phyloP scores from a whole-genome alignment of 1,140 invertebrate genomes.

The Cepaea nemoralis region DNA sequence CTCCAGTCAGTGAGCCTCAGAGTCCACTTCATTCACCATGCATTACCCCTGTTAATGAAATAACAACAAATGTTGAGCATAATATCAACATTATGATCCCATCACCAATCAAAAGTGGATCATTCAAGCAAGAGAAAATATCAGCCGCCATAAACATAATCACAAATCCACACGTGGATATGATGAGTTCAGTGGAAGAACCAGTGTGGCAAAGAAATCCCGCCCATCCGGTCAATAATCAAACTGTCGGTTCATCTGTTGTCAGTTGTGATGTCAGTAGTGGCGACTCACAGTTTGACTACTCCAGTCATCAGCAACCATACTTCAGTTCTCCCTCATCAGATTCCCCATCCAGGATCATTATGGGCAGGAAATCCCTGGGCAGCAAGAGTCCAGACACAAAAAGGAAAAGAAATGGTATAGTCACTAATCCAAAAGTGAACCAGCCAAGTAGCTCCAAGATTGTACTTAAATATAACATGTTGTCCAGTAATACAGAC shows the following conservation, averaged over 20 bases:
- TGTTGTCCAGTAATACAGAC: slow-evolving; percentile 37
- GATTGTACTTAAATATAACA: slow-evolving; percentile 74
- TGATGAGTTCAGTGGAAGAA: slow-evolving; percentile 60
- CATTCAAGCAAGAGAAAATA: slow-evolving; percentile 59
- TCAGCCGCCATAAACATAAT: slow-evolving; percentile 67
- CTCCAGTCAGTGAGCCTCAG: slow-evolving; percentile 82
- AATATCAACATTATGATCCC: slow-evolving; percentile 51
- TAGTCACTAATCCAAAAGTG: slow-evolving; percentile 91
- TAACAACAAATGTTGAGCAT: neutral
- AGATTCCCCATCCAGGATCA: slow-evolving; percentile 56
- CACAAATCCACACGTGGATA: slow-evolving; percentile 67
- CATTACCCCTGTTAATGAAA: slow-evolving; percentile 38
- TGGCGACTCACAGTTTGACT: neutral
- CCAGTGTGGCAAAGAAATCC: slow-evolving; percentile 65
- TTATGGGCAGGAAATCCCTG: slow-evolving; percentile 62
- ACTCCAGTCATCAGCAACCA: slow-evolving; percentile 44
- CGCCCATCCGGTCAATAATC: slow-evolving; percentile 45
- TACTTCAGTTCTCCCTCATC: slow-evolving; percentile 51
- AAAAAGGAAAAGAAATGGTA: slow-evolving; percentile 81
- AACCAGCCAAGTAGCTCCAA: slow-evolving; percentile 52
- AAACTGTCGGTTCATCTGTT: slow-evolving; percentile 58
- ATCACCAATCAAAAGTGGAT: slow-evolving; percentile 53
- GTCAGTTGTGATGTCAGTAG: slow-evolving; percentile 16
- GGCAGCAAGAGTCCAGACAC: slow-evolving; percentile 62
- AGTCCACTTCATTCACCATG: slow-evolving; percentile 87